phyloP scores from a whole-genome alignment of 2,888 invertebrate genomes.

The Apamea anceps region DNA sequence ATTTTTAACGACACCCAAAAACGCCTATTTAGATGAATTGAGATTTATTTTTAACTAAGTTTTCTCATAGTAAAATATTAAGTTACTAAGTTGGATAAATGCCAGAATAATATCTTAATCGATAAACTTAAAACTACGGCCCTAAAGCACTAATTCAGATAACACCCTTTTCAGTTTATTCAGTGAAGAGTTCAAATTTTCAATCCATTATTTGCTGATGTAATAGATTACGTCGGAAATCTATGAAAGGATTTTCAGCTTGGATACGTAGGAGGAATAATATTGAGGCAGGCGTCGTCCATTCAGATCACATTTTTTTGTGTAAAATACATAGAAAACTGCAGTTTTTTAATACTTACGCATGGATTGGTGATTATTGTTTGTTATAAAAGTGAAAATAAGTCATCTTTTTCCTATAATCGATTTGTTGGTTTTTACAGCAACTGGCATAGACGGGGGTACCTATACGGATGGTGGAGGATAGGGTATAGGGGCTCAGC shows the following conservation, averaged over 20 bases:
- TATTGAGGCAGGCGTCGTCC: not conserved
- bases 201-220: conserved; percentile 30
- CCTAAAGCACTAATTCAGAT: conserved; percentile 20
- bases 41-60: not conserved
- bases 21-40: not conserved
- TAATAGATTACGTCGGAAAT: conserved; percentile 29
- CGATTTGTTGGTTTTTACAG: not conserved
- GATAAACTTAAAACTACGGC: not conserved
- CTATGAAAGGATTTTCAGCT: conserved; percentile 16
- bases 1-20: not conserved
- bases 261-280: conserved; percentile 16
- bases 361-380: not conserved
- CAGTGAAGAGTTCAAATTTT: conserved; percentile 28
- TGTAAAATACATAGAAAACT: not conserved
- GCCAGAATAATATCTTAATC: not conserved
- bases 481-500: not conserved
- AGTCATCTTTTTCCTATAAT: not conserved
- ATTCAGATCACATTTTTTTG: not conserved
- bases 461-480: not conserved
- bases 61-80: not conserved
- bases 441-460: not conserved
- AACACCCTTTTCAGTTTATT: conserved; percentile 32
- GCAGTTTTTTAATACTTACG: not conserved
- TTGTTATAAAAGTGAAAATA: not conserved
- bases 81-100: not conserved